Base-by-base conservation (phyloP, 2,797 vertebrate species). In the Babyrousa celebensis region DNA sequence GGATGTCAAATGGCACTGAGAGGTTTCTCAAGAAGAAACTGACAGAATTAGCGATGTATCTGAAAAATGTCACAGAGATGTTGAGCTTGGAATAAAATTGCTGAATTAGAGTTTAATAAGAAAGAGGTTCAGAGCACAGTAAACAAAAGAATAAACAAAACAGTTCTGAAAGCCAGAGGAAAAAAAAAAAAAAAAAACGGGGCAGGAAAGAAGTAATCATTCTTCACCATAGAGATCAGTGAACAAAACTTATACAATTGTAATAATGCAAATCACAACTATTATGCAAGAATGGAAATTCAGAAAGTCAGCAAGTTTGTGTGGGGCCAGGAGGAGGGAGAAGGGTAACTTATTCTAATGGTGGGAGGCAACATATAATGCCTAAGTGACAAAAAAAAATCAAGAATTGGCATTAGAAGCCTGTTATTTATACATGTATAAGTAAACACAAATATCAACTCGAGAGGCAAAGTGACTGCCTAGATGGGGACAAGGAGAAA, bases 81-180 rank as follows among this genome's bases (percentile, higher is more conserved):
- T 11, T 80, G 67, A 96, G 60, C 14, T 6, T 84, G 36, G 67
- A 80, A 86, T 8, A 65, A 62, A 92, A 86, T 70, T 58, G 60
- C 32, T 78, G 23, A 91, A 72, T 67, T 62, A 60, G 20, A 88
- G 56, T n/a, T 93, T 52, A 79, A 21, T 56, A 77, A 93, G 72
- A 96, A 95, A 91, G 23, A 85, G 32, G 79, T 48, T 43, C 52
- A 84, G 11, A 87, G 71, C 85, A 89, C 91, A 88, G n/a, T 79
- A 79, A 97, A 74, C 40, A 78, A 1, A 65, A 43, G 54, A 62
- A 92, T 87, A 87, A 93, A 84, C 36, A 97, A 86, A 89, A 54
- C 11, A 84, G 32, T 58, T 56, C 85, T 60, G 84, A 82, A 75
- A 85, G 65, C n/a, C 14, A 74, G 48, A 91, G n/a, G 72, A 90